Evolutionary conservation across 2,113 vertebrate species (phyloP).

Genomic region (Siniperca knerii): DNA sequence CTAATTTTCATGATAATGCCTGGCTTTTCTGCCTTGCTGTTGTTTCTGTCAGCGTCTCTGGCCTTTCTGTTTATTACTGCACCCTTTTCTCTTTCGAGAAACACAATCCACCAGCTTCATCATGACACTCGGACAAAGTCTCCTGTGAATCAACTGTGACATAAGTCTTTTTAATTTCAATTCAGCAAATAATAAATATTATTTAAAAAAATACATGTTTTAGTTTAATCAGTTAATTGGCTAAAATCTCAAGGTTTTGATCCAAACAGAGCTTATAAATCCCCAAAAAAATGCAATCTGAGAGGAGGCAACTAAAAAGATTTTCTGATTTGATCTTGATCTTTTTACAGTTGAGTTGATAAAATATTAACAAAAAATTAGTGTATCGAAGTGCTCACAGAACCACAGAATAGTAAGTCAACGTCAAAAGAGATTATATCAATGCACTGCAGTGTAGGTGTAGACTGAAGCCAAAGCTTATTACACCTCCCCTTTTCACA

Average conservation of each 20-base stretch:
- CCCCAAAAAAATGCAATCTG: not conserved
- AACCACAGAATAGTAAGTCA: no score
- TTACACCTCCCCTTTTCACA: no score
- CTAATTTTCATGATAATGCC: conserved; percentile 39
- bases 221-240: not conserved
- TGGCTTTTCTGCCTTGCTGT: not conserved
- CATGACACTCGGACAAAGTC: not conserved
- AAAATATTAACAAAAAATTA: not conserved
- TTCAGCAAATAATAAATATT: not conserved
- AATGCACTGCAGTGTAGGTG: no score
- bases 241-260: not conserved
- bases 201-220: not conserved
- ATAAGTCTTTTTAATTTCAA: not conserved
- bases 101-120: not conserved
- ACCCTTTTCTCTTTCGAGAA: not conserved
- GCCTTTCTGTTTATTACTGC: conserved; percentile 8
- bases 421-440: no score
- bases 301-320: not conserved
- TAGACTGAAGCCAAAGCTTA: no score
- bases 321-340: not conserved
- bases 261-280: not conserved
- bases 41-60: not conserved
- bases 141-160: not conserved
- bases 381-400: not conserved
- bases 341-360: not conserved